Evolutionary conservation across 2,888 invertebrate genomes (phyloP).

Genomic region (Drosophila silvestris): DNA sequence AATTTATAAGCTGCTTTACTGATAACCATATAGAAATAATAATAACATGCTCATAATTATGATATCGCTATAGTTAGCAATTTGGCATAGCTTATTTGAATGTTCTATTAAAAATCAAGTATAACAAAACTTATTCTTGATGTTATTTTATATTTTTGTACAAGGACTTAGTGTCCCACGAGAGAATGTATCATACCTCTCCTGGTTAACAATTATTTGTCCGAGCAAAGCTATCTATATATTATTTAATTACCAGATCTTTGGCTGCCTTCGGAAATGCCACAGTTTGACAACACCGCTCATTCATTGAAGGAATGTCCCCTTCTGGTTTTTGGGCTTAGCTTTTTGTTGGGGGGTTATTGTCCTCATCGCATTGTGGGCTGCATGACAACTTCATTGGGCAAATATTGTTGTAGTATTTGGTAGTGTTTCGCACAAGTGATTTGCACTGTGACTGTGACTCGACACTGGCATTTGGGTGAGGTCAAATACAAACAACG

Average conservation of each 20-base stretch:
- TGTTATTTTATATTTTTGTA: neutral
- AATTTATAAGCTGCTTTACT: constrained; percentile 3
- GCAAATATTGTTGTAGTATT: constrained; percentile 82
- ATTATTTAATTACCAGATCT: constrained; percentile 45
- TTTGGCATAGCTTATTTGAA: neutral
- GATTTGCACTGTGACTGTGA: constrained; percentile 60
- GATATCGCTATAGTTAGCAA: neutral
- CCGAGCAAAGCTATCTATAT: constrained; percentile 10
- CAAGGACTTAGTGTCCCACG: neutral
- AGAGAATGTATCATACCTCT: constrained; percentile 25
- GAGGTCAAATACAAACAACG: constrained; percentile 72
- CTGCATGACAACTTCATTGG: constrained; percentile 70
- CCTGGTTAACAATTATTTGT: constrained; percentile 27
- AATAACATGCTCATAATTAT: neutral
- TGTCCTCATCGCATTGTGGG: constrained; percentile 20
- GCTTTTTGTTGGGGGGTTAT: constrained; percentile 14
- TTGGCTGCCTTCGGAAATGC: constrained; percentile 10
- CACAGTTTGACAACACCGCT: constrained; percentile 10
- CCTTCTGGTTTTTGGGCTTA: constrained; percentile 18
- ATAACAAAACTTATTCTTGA: neutral
- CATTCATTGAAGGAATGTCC: constrained; percentile 15
- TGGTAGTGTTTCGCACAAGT: constrained; percentile 76
- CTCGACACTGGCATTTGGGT: constrained; percentile 40
- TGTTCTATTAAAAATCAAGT: neutral
- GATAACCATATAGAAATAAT: neutral